These are phyloP conservation scores for Micromussa lordhowensis DNA, from an alignment of 92 coral and sea anemone genomes.

Conservation along the genomic window DNA sequence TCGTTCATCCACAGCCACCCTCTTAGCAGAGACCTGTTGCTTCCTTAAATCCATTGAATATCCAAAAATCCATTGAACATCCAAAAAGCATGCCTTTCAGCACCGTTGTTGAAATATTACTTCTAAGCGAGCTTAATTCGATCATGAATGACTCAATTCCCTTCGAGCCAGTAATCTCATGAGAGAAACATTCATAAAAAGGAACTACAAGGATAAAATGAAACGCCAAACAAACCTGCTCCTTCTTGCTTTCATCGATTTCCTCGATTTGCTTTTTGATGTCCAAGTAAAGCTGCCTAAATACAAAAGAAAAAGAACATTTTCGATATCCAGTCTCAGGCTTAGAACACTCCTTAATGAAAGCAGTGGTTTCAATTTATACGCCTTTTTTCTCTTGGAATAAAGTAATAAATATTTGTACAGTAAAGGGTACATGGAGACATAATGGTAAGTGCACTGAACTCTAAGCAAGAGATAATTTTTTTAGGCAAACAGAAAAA, in stretches of 20 bases:
- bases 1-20: no score
- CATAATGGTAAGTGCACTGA: no score
- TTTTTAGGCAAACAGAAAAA: no score
- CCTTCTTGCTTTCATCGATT: slow-evolving; percentile 72
- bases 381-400: neutral
- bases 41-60: no score
- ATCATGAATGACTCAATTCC: no score
- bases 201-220: neutral
- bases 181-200: neutral
- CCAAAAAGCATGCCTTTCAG: no score
- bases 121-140: neutral
- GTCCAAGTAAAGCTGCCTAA: slow-evolving; percentile 84
- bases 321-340: neutral
- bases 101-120: no score
- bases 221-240: slow-evolving; percentile 62
- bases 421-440: no score
- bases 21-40: no score
- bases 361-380: neutral
- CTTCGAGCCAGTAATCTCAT: neutral
- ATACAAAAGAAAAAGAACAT: neutral
- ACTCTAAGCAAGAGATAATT: no score
- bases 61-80: no score
- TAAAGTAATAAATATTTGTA: no score
- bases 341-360: neutral
- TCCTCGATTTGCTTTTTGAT: slow-evolving; percentile 81